Base-by-base conservation (phyloP, 1,140 invertebrate species). In the Cephus cinctus region DNA sequence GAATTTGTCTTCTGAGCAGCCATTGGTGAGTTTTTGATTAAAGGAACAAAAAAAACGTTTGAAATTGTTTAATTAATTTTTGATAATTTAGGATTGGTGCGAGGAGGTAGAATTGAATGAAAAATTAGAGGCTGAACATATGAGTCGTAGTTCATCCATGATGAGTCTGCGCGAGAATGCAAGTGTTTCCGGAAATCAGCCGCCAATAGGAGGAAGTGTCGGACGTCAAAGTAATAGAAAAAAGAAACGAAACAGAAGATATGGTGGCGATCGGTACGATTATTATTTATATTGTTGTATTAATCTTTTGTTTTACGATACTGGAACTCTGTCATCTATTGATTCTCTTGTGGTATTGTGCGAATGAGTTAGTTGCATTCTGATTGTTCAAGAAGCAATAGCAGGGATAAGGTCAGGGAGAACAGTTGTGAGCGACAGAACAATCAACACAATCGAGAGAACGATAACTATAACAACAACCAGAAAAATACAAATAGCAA, bases 111-210 rank as follows among this genome's bases (percentile, higher is more conserved):
- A 81, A 62, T 47, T 79, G 19, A 68, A 68, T 46, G 73, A 78
- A 42, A 67, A 66, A 49, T 48, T 77, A 20, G 73, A 79, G 59
- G 69, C 69, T 21, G 80, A 80, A 62, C 67, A 67, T 44, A 59
- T 77, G 23, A 81, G 79, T 54, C 78, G 79, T 43, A 81, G 80
- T 49, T 81, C 80, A 1, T 82, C 80, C 8, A 65, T 80, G 15
- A 57, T 74, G 18, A 82, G 80, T 67, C 71, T 81, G 42, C 67
- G 73, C 14, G 79, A 81, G 50, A 73, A 67, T 53, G 59, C 58
- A 43, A 75, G 60, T 49, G 38, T 60, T 38, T 52, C 61, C 2
- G 52, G 51, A 20, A 62, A 52, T 61, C 67, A 69, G 43, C 39
- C 51, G 8, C 16, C 56, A 21, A 52, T 47, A 3, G 54, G 57